phyloP scores from a whole-genome alignment of 2,888 invertebrate genomes.

The Drosophila anceps region DNA sequence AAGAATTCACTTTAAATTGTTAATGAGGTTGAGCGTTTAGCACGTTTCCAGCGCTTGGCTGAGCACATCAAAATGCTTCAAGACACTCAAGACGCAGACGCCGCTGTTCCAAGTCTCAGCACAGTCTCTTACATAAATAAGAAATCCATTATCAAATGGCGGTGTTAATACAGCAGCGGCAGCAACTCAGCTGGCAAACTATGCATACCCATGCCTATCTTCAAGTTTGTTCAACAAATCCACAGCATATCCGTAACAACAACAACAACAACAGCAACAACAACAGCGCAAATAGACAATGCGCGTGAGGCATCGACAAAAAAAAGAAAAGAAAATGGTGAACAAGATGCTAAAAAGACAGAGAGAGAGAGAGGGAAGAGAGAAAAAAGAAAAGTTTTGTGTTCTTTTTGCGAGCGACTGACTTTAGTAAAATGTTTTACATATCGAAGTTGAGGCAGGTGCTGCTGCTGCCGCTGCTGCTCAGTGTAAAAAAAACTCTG shows the following conservation, averaged over 20 bases:
- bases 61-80: constrained; percentile 55
- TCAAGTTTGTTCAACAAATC: constrained; percentile 48
- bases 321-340: background rate
- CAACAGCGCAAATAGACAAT: constrained; percentile 38
- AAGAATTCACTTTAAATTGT: constrained; percentile 63
- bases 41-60: constrained; percentile 68
- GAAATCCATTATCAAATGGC: constrained; percentile 75
- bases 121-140: constrained; percentile 66
- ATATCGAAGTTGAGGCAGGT: constrained; percentile 26
- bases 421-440: constrained; percentile 51
- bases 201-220: constrained; percentile 37
- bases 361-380: constrained; percentile 4
- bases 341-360: constrained; percentile 10
- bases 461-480: background rate
- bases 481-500: constrained; percentile 9
- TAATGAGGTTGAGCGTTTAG: constrained; percentile 73
- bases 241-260: constrained; percentile 35
- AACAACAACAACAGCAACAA: constrained; percentile 13
- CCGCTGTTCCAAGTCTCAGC: constrained; percentile 15
- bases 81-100: constrained; percentile 15
- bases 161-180: constrained; percentile 54
- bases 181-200: constrained; percentile 18
- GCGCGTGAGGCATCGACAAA: constrained; percentile 28
- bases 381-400: constrained; percentile 26
- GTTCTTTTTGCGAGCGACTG: constrained; percentile 55